phyloP scores from a whole-genome alignment of 2,888 invertebrate species.

The Amphipoea oculea region DNA sequence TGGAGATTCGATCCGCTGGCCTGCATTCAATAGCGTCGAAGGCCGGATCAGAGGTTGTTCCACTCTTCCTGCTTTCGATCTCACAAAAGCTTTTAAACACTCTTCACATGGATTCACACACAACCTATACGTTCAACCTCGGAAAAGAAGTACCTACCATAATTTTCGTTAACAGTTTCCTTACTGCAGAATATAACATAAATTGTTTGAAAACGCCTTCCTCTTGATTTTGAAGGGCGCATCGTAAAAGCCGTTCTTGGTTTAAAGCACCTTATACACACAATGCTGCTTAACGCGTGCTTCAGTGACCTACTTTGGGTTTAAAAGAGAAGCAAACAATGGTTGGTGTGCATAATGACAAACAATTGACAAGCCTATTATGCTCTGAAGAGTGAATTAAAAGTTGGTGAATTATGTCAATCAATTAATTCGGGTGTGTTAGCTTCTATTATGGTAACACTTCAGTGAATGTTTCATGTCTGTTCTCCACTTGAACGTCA shows the following conservation, averaged over 20 bases:
- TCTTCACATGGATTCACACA: constrained; percentile 70
- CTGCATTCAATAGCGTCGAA: constrained; percentile 65
- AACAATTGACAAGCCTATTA: constrained; percentile 41
- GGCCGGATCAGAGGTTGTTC: constrained; percentile 69
- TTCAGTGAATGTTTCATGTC: constrained; percentile 5
- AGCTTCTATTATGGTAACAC: background rate
- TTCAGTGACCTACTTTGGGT: constrained; percentile 55
- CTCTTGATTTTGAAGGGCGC: constrained; percentile 55
- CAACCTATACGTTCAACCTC: constrained; percentile 73
- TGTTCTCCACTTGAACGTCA: constrained; percentile 12
- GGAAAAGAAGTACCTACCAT: constrained; percentile 71
- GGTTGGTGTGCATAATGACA: constrained; percentile 31
- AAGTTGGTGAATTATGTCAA: constrained; percentile 38
- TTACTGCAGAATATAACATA: constrained; percentile 71
- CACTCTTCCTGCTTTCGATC: constrained; percentile 68
- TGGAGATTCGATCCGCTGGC: constrained; percentile 57
- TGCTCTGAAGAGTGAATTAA: constrained; percentile 34
- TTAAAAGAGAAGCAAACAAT: constrained; percentile 47
- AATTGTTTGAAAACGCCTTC: constrained; percentile 73
- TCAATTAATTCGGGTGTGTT: constrained; percentile 31
- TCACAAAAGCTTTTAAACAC: constrained; percentile 77
- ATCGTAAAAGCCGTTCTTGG: constrained; percentile 44
- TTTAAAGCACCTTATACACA: constrained; percentile 54
- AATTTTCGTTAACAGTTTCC: constrained; percentile 80
- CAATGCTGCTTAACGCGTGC: constrained; percentile 35